Conservation (phyloP, 2,113 vertebrate genomes). For the Channa maculata region DNA sequence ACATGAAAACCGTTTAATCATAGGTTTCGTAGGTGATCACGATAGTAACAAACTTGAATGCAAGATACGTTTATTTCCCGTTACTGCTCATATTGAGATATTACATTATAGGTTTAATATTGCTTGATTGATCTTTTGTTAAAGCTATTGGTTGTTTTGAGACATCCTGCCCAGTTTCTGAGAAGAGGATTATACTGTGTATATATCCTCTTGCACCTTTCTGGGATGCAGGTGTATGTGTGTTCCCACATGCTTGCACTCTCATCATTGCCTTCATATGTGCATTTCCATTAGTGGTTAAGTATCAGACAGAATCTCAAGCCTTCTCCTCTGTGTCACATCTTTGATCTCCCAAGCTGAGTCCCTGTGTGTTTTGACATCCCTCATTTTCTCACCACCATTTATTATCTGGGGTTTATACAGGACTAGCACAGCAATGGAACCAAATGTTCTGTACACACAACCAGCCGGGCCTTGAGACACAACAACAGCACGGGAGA, state of each 20-base stretch:
- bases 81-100: too few relatives aligned
- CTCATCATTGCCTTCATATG: slow-evolving; percentile 5
- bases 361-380: slow-evolving; percentile 59
- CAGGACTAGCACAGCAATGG: slow-evolving; percentile 21
- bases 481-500: slow-evolving; percentile 54
- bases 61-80: too few relatives aligned
- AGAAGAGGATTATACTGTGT: too few relatives aligned
- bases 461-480: slow-evolving; percentile 35
- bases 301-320: slow-evolving; percentile 27
- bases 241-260: background rate
- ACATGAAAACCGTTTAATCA: background rate
- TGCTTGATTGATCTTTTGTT: too few relatives aligned
- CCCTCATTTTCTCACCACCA: slow-evolving; percentile 60
- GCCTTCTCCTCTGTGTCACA: slow-evolving; percentile 20
- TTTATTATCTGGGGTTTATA: slow-evolving; percentile 62
- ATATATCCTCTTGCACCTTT: background rate
- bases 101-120: too few relatives aligned
- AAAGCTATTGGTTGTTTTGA: too few relatives aligned
- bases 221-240: background rate
- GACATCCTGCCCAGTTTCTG: too few relatives aligned
- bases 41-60: too few relatives aligned
- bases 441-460: slow-evolving; percentile 47
- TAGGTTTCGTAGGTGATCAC: background rate
- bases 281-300: slow-evolving; percentile 4
- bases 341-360: slow-evolving; percentile 44